phyloP scores from a whole-genome alignment of 1,140 invertebrate species.

The Anastrepha ludens region DNA sequence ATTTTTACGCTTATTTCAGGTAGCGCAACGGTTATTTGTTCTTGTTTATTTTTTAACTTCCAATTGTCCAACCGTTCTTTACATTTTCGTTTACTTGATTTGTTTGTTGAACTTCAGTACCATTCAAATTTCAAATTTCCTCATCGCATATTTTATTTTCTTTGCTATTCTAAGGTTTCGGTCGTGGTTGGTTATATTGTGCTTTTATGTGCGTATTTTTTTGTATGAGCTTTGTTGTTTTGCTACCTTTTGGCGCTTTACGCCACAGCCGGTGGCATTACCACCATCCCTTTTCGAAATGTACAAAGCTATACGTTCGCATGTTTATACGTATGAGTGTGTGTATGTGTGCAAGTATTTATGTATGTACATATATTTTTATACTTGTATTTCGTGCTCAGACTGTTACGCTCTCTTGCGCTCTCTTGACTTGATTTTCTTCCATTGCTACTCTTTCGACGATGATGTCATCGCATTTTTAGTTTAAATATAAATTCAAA shows the following conservation, averaged over 20 bases:
- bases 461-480: slow-evolving; percentile 52
- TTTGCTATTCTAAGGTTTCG: not conserved
- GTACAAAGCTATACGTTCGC: not conserved
- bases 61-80: not conserved
- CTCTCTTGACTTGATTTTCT: slow-evolving; percentile 7
- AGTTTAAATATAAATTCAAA: slow-evolving; percentile 52
- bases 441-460: slow-evolving; percentile 31
- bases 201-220: too few relatives aligned
- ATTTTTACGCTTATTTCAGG: not conserved
- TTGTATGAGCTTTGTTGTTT: not conserved
- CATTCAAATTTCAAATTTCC: not conserved
- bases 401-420: not conserved
- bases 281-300: not conserved
- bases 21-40: not conserved
- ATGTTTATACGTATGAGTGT: not conserved
- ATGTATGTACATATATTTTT: not conserved
- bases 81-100: not conserved
- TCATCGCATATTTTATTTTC: too few relatives aligned
- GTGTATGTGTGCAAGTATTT: not conserved
- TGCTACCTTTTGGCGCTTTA: not conserved
- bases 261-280: not conserved
- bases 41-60: not conserved
- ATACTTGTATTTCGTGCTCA: not conserved
- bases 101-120: not conserved
- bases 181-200: not conserved